These are phyloP conservation scores for Apotomis betuletana DNA, from an alignment of 2,888 invertebrate species.

Conservation along the genomic window DNA sequence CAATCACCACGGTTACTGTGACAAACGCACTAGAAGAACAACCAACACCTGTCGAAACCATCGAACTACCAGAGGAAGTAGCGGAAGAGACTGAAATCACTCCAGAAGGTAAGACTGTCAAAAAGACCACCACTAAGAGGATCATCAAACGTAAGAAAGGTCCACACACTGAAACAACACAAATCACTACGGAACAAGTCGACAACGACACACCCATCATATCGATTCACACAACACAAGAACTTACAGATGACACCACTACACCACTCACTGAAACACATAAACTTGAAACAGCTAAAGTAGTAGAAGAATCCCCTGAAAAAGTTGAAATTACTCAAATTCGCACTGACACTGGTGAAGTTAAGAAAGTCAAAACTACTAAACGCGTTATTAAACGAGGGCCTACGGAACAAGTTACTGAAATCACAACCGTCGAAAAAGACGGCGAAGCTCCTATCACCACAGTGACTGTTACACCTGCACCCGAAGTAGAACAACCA, in stretches of 20 bases:
- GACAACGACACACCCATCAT: conserved; percentile 55
- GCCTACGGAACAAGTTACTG: background rate
- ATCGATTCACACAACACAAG: conserved; percentile 44
- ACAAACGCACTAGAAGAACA: too few relatives aligned
- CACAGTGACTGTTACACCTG: background rate
- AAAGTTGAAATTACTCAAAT: conserved; percentile 42
- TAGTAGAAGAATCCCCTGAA: background rate
- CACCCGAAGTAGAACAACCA: background rate
- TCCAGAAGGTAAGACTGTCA: conserved; percentile 49
- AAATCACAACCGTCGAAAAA: background rate
- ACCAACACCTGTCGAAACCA: background rate
- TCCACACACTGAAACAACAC: conserved; percentile 51
- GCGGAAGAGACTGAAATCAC: conserved; percentile 59
- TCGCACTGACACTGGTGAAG: conserved; percentile 49
- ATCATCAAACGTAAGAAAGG: conserved; percentile 49
- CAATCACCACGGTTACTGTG: conserved; percentile 58
- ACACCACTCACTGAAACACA: background rate
- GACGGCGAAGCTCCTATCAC: background rate
- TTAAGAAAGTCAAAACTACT: conserved; percentile 15
- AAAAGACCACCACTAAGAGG: conserved; percentile 51
- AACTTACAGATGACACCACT: background rate
- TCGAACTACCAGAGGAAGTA: conserved; percentile 44
- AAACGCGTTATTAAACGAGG: background rate
- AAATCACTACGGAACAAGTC: conserved; percentile 59
- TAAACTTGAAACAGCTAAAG: background rate